Percentiles rank a stretch among this genome's conserved stretches.
Evolutionary conservation across 2,797 vertebrate species (phyloP).

Genomic region (Thunnus albacares): DNA sequence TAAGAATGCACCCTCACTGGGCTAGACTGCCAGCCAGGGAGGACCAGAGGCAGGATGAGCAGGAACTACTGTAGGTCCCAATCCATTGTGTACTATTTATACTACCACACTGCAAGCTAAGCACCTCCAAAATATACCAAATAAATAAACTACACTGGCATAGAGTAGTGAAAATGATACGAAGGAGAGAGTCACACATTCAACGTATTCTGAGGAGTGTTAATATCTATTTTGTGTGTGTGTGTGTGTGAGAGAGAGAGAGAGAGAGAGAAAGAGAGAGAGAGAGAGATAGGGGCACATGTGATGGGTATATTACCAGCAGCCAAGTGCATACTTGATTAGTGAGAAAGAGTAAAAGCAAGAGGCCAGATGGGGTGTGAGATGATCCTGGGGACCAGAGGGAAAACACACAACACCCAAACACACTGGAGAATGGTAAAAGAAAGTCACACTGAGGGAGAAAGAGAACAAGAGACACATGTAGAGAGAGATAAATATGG

Average conservation of each 20-base stretch:
- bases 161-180: slow-evolving; percentile 5
- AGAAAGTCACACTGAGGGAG: slow-evolving; percentile 7
- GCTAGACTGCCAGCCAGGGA: slow-evolving; percentile 66
- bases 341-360: slow-evolving; percentile 48
- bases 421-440: slow-evolving; percentile 26
- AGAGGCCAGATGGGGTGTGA: slow-evolving; percentile 77
- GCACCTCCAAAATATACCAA: slow-evolving; percentile 49
- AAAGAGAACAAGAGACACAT: neutral
- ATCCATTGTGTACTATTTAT: slow-evolving; percentile 65
- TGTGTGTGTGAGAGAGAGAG: slow-evolving; percentile 24
- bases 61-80: slow-evolving; percentile 57
- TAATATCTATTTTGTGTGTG: slow-evolving; percentile 42
- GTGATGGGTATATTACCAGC: slow-evolving; percentile 57
- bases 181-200: slow-evolving; percentile 51
- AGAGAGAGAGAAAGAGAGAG: neutral
- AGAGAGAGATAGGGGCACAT: slow-evolving; percentile 15
- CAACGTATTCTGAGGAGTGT: slow-evolving; percentile 57
- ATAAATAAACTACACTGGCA: neutral
- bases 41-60: slow-evolving; percentile 66
- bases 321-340: slow-evolving; percentile 65
- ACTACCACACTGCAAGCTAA: slow-evolving; percentile 69
- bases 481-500: neutral
- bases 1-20: slow-evolving; percentile 83
- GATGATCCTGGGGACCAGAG: slow-evolving; percentile 57
- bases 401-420: slow-evolving; percentile 42